Evolutionary conservation across 2,797 vertebrate species (phyloP).

Genomic region (Oryzias sinensis): DNA sequence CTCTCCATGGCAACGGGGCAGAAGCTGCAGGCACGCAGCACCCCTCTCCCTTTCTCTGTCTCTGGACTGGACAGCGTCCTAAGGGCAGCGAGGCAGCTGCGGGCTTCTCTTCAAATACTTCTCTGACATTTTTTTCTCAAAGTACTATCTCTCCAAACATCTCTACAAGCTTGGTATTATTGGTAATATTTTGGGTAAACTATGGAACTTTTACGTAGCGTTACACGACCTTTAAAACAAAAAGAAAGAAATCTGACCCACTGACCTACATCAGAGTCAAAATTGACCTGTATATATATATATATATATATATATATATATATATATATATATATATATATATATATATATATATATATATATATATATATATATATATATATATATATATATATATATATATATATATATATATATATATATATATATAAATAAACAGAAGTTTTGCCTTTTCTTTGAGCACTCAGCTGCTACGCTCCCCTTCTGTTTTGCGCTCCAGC

Average conservation of each 20-base stretch:
- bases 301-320: too few species aligned
- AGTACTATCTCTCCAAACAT: too few species aligned
- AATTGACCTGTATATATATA: neutral
- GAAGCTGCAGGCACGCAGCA: conserved; percentile 87
- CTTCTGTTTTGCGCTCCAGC: conserved; percentile 54
- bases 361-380: too few species aligned
- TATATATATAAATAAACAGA: neutral
- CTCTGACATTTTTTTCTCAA: too few species aligned
- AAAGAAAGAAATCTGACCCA: conserved; percentile 21
- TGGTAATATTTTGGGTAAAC: neutral
- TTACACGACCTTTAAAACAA: conserved; percentile 31
- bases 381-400: too few species aligned
- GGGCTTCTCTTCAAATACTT: conserved; percentile 41
- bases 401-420: too few species aligned
- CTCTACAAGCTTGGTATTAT: too few species aligned
- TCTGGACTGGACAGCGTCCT: conserved; percentile 86
- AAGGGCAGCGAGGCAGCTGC: conserved; percentile 68
- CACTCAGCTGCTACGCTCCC: conserved; percentile 29
- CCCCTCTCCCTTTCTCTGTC: conserved; percentile 76
- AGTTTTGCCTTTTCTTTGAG: conserved; percentile 23
- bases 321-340: too few species aligned
- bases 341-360: too few species aligned
- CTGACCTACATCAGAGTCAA: conserved; percentile 37
- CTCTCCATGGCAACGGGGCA: conserved; percentile 94
- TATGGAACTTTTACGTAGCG: conserved; percentile 54